Conservation (phyloP, 2,113 vertebrate species). For the Chamaetylas fuelleborni region DNA sequence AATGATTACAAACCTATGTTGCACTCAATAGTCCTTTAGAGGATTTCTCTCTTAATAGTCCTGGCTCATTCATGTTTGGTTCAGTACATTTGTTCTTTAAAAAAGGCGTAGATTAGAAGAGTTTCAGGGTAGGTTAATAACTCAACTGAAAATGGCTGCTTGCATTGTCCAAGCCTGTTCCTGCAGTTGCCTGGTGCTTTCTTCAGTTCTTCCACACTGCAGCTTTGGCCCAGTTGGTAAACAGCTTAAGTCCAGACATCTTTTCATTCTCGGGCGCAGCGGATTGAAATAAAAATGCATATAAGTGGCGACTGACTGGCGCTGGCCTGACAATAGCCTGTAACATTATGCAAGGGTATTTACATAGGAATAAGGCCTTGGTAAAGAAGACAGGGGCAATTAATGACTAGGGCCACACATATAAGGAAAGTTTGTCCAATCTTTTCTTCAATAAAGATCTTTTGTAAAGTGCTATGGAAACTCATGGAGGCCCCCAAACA, state of each 20-base stretch:
- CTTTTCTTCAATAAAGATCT: conserved; percentile 75
- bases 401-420: conserved; percentile 78
- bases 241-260: conserved; percentile 84
- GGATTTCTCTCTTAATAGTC: conserved; percentile 77
- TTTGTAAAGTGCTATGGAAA: conserved; percentile 80
- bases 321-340: conserved; percentile 79
- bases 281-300: conserved; percentile 80
- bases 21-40: conserved; percentile 75
- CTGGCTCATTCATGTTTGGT: conserved; percentile 76
- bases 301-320: conserved; percentile 82
- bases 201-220: conserved; percentile 77
- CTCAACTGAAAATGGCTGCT: conserved; percentile 81
- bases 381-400: conserved; percentile 75
- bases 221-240: conserved; percentile 81
- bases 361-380: conserved; percentile 84
- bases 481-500: conserved; percentile 70
- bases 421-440: conserved; percentile 78
- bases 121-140: conserved; percentile 81
- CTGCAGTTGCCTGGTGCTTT: conserved; percentile 75
- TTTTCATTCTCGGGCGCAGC: conserved; percentile 77
- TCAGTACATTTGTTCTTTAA: conserved; percentile 78
- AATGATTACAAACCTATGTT: conserved; percentile 76
- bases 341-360: conserved; percentile 86
- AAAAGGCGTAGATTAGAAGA: conserved; percentile 78
- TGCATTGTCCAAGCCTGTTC: conserved; percentile 71